Percentiles rank a stretch among this genome's conserved stretches.
phyloP scores from a whole-genome alignment of 2,113 vertebrate genomes.

The Hyperoodon ampullatus region DNA sequence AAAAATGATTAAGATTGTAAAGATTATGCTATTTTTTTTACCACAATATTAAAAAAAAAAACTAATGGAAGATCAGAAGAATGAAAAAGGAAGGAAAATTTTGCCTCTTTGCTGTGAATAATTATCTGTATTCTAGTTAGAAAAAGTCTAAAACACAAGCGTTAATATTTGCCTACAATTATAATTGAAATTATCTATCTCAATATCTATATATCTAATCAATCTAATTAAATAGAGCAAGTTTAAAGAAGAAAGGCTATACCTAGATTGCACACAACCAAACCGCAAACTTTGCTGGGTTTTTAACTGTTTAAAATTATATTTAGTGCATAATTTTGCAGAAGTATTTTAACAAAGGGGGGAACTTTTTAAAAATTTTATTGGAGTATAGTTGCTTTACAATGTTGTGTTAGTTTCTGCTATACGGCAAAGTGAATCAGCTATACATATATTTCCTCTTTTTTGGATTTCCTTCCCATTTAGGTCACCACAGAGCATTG shows the following conservation, averaged over 20 bases:
- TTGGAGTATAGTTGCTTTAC: too few relatives aligned
- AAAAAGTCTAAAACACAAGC: not conserved
- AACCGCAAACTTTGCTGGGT: not conserved
- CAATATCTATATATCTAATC: not conserved
- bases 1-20: not conserved
- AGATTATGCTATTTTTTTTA: not conserved
- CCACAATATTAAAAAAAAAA: not conserved
- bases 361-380: not conserved
- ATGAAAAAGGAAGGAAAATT: not conserved
- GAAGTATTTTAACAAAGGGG: not conserved
- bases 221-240: not conserved
- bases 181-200: not conserved
- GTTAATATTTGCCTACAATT: not conserved
- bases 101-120: not conserved
- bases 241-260: not conserved
- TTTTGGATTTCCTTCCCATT: too few relatives aligned
- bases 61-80: not conserved
- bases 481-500: too few relatives aligned
- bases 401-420: too few relatives aligned
- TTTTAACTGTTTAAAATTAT: slow-evolving; percentile 29
- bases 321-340: not conserved
- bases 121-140: not conserved
- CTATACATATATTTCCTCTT: too few relatives aligned
- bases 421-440: too few relatives aligned
- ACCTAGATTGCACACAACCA: not conserved